Base-by-base conservation (phyloP, 1,140 invertebrate genomes). In the Drosophila yakuba region DNA sequence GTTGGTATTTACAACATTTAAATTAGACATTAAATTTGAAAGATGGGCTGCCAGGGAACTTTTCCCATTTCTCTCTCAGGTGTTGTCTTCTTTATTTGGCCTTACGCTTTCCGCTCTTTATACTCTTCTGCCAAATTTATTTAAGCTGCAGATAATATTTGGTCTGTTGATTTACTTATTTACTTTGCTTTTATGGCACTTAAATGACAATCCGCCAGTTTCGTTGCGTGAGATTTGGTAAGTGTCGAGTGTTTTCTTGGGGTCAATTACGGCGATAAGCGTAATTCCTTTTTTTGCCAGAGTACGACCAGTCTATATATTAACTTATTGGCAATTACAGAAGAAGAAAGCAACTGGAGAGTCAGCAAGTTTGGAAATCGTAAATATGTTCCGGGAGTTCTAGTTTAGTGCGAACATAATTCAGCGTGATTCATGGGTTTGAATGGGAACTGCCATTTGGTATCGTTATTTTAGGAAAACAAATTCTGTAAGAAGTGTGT, bases 11-110 rank as follows among this genome's bases (percentile, higher is more conserved):
- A 88, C 84, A 88, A 84, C 84, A 88, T 84, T 88, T 89, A 88
- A 88, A 88, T 89, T 88, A 88, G 84, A 88, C 84, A 88, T 89
- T 88, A 88, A 88, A 89, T 89, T 89, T 89, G 80, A 89, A 80
- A 84, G 84, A 88, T 88, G 84, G 80, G 80, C 84, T 88, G 84
- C 76, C 77, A 57, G 61, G 80, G 64, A 88, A 88, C 76, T 88
- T 86, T 67, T 47, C 10, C 67, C 63, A 56, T 51, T 64, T 50
- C 57, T 44, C 68, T 45, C 54, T 62, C 84, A 88, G 84, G 83
- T 89, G 75, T 55, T 66, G 47, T 35, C 38, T 67, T 67, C 55
- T 69, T 50, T 20, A 68, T 47, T 62, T 56, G 17, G 58, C 25
- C 47, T 44, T 14, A 25, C 73, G 39, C 25, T 20, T 25, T 8